Evolutionary conservation across 1,140 invertebrate species (phyloP), one percentile per base, ranked within the genome.

Genomic region (Drosophila sechellia): DNA sequence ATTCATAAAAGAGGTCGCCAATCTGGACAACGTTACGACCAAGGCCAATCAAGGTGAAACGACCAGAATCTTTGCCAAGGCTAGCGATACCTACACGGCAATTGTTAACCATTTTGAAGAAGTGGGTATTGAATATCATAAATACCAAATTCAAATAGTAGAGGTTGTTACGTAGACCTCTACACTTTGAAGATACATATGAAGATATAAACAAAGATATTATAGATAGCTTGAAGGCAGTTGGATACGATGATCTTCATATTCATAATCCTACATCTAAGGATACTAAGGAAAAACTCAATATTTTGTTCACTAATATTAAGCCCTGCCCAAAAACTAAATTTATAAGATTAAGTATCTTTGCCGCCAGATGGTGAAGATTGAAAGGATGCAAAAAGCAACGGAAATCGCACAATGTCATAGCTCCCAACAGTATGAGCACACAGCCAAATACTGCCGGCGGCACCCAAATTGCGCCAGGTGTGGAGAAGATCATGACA

Each of bases 301-400:
- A 65, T 59, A 4, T 53, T 58, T 25, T 72, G 58, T 72, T 13
- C 17, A 58, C 57, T 13, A 71, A 64, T 58, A 56, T 63, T 13
- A 63, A 20, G 46, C 45, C 35, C 25, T 27, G 25, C 25, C 0
- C 25, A 5, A 27, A 5, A 27, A 27, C 5, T 5, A 5, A 27
- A 5, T 5, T 27, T 5, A 27, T 22, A 2, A 22, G 20, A 22
- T 22, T 22, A 5, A 27, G 0, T 6, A 22, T 6, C 25, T 37
- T 37, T 37, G 35, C 35, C 35, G 35, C 3, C 35, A 37, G 12
- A 10, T 3, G 8, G 8, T n/a, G 34, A 52, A 8, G 11, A 17
- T 52, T 35, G n/a, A 27, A 27, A 34, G n/a, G 31, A 52, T 35
- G 31, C 49, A 31, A 2, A 52, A 35, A 52, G 5, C 49, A 37